phyloP scores from a whole-genome alignment of 2,797 vertebrate species.

The Dendrocincla fuliginosa region DNA sequence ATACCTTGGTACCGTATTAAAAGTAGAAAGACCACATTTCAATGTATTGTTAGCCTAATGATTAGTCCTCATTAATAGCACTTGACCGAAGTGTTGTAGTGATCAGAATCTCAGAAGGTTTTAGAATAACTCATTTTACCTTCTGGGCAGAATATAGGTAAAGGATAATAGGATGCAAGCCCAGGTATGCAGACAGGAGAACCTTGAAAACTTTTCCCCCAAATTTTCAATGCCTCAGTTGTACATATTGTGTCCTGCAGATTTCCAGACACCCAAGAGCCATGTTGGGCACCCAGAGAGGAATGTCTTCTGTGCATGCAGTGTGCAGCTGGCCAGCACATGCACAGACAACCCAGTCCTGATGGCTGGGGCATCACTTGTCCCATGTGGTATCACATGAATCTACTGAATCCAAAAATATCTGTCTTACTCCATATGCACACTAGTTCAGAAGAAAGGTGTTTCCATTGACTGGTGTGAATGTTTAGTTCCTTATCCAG shows the following conservation, averaged over 20 bases:
- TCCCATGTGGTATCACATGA: neutral
- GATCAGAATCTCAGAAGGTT: neutral
- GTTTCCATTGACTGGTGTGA: neutral
- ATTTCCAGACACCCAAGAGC: neutral
- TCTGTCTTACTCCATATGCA: accelerated
- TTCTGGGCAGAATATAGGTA: neutral
- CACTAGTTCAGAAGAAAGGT: neutral
- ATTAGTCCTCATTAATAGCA: neutral
- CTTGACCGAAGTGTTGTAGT: neutral
- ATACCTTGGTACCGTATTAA: neutral
- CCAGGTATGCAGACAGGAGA: neutral
- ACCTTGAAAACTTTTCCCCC: neutral
- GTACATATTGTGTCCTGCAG: neutral
- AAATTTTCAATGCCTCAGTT: neutral
- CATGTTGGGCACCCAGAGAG: neutral
- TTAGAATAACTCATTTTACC: neutral
- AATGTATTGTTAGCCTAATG: neutral
- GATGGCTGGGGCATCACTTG: accelerated
- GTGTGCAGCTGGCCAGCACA: neutral
- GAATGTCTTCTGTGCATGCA: neutral
- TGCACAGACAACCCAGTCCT: neutral
- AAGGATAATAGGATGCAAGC: neutral
- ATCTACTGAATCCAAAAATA: neutral
- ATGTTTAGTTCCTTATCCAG: neutral
- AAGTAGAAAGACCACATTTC: neutral